Evolutionary conservation across 1,140 invertebrate genomes (phyloP).

Genomic region (Coelopa frigida): DNA sequence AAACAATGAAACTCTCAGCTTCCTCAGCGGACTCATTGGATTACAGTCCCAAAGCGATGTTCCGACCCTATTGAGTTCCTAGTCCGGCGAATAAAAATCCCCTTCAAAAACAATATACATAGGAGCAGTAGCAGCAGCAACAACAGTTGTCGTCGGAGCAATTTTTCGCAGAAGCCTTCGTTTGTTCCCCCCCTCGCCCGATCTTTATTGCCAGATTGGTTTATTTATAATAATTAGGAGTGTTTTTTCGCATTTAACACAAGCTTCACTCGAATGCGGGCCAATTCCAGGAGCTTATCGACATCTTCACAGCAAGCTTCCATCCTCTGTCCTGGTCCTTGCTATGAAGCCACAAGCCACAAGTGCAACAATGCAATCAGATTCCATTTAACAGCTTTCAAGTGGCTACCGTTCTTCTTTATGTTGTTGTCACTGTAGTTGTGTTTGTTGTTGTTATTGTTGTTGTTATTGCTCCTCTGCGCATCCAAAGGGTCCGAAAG

Average conservation of each 20-base stretch:
- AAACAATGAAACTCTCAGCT: no score
- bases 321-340: slow-evolving; percentile 4
- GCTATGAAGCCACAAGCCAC: no score
- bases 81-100: slow-evolving; percentile 15
- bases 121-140: slow-evolving; percentile 1
- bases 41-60: no score
- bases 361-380: neutral
- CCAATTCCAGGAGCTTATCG: slow-evolving; percentile 19
- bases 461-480: no score
- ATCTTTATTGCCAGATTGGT: slow-evolving; percentile 45
- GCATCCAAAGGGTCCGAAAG: no score
- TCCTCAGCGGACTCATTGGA: no score
- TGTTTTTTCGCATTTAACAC: slow-evolving; percentile 20
- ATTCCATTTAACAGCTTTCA: neutral
- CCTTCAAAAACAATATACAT: neutral
- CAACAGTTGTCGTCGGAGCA: neutral
- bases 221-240: slow-evolving; percentile 46
- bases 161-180: slow-evolving; percentile 6
- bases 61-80: slow-evolving; percentile 36
- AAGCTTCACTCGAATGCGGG: slow-evolving; percentile 21
- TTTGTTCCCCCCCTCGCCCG: slow-evolving; percentile 16
- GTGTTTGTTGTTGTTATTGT: no score
- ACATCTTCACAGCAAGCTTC: slow-evolving; percentile 11
- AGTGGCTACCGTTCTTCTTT: neutral
- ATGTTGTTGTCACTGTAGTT: no score